Conservation (phyloP, 2,113 vertebrate genomes). For the Catharus fuscescens region DNA sequence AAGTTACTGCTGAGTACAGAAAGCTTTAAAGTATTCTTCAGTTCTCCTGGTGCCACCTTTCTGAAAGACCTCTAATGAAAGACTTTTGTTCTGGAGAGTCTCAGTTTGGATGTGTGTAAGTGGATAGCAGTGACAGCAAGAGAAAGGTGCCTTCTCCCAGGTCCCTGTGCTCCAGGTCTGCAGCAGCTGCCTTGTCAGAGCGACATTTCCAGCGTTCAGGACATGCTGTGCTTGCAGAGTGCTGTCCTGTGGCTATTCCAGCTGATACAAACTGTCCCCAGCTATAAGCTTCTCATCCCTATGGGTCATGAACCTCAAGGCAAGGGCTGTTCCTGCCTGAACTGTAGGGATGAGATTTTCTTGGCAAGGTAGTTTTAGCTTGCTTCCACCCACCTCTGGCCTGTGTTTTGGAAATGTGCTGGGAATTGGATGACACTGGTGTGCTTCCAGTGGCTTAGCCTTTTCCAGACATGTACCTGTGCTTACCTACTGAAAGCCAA, state of each 20-base stretch:
- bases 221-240: background rate
- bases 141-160: background rate
- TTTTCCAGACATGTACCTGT: background rate
- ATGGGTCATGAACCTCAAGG: background rate
- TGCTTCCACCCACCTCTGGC: background rate
- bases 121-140: background rate
- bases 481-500: background rate
- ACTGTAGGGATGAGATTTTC: background rate
- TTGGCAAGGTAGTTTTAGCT: background rate
- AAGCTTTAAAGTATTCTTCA: background rate
- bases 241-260: background rate
- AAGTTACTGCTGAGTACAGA: background rate
- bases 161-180: background rate
- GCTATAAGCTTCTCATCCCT: background rate
- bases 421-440: background rate
- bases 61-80: background rate
- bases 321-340: background rate
- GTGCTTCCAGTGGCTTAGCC: background rate
- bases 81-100: background rate
- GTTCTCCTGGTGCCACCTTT: background rate
- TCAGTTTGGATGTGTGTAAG: background rate
- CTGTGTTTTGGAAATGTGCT: background rate
- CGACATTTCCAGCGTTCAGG: background rate
- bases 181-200: background rate
- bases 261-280: background rate